phyloP scores from a whole-genome alignment of 2,888 invertebrate genomes.

The Sinhomidia bicolor region DNA sequence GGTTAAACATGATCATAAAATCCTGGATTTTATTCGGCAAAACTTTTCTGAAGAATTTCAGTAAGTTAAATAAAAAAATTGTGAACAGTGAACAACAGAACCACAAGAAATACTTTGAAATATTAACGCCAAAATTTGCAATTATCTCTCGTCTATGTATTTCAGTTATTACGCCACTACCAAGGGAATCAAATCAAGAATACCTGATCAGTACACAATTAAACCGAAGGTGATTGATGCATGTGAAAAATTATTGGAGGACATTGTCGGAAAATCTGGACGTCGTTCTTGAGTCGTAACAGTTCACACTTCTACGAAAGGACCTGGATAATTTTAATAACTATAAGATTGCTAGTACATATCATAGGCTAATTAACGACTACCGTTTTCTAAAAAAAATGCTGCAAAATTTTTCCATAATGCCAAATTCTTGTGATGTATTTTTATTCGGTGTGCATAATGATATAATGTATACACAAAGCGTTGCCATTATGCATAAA shows the following conservation, averaged over 20 bases:
- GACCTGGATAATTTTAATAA: conserved; percentile 23
- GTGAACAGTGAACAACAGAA: too few species aligned
- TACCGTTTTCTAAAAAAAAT: background rate
- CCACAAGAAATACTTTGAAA: too few species aligned
- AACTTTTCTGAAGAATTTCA: conserved; percentile 79
- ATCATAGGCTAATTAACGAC: background rate
- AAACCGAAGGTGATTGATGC: conserved; percentile 75
- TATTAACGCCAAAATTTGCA: too few species aligned
- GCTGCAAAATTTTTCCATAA: conserved; percentile 20
- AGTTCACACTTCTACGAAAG: conserved; percentile 2
- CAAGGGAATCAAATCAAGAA: conserved; percentile 72
- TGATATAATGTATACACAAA: background rate
- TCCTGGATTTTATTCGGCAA: conserved; percentile 74
- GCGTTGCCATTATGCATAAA: background rate
- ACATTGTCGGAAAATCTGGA: conserved; percentile 69
- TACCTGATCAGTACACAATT: conserved; percentile 77
- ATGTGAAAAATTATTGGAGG: conserved; percentile 74
- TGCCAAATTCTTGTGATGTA: conserved; percentile 69
- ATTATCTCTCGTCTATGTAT: background rate
- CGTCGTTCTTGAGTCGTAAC: background rate
- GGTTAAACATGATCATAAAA: conserved; percentile 62
- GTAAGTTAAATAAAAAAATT: conserved; percentile 69
- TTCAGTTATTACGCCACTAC: conserved; percentile 77
- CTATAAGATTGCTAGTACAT: background rate
- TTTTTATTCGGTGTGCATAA: conserved; percentile 29